Conservation (phyloP, 1,140 invertebrate species). For the Pomacea maculata region DNA sequence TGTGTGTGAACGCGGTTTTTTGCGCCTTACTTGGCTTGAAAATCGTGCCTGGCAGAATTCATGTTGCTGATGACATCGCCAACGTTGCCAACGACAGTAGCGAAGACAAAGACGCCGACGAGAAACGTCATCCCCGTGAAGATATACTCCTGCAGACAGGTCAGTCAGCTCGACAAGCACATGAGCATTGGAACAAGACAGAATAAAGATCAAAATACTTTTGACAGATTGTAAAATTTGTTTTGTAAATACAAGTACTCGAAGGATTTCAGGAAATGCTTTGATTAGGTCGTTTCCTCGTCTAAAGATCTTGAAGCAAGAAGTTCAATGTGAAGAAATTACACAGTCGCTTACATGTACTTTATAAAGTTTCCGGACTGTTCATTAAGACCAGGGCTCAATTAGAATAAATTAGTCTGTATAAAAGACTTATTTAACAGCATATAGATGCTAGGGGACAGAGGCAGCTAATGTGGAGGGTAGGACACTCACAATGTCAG, state of each 20-base stretch:
- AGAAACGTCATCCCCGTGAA: conserved; percentile 96
- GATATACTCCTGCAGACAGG: conserved; percentile 72
- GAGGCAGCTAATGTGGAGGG: neutral
- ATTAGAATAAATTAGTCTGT: conserved; percentile 72
- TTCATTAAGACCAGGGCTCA: no score
- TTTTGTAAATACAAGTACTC: no score
- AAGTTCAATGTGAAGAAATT: no score
- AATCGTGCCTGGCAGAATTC: conserved; percentile 93
- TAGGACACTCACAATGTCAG: conserved; percentile 61
- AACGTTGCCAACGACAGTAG: conserved; percentile 95
- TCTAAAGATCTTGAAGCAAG: no score
- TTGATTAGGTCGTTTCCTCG: no score
- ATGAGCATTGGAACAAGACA: no score
- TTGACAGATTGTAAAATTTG: no score
- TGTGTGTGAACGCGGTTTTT: no score
- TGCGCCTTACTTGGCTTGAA: conserved; percentile 77
- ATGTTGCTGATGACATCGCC: conserved; percentile 98
- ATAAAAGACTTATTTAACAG: conserved; percentile 79
- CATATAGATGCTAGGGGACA: neutral
- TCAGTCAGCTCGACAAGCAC: neutral
- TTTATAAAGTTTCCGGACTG: no score
- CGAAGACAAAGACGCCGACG: conserved; percentile 96
- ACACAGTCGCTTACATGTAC: no score
- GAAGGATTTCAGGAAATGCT: no score
- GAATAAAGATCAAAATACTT: no score